Base-by-base conservation (phyloP, 2,113 vertebrate genomes). In the Phaetusa simplex region DNA sequence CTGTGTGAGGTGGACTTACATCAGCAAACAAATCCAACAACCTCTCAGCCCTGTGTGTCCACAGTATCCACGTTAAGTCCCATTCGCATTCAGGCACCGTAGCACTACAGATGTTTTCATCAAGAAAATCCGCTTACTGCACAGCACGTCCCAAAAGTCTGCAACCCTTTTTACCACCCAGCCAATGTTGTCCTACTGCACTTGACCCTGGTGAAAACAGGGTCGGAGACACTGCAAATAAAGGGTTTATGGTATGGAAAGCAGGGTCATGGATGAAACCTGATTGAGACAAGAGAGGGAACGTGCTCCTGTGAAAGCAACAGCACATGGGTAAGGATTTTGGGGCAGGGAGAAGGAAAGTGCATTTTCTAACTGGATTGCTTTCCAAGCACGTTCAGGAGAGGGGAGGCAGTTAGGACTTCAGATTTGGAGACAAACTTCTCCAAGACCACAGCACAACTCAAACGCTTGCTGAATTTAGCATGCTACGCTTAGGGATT, bases 31-130 rank as follows among this genome's bases (percentile, higher is more conserved):
- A 86, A 62, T 18, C 27, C 10, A 77, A 8, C 5, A 62, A 1
- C 19, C 24, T 47, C 40, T 40, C 49, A 72, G 53, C 19, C 17
- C 9, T 27, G 11, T 0, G 3, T 52, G 40, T 11, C 34, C 52
- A 19, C 30, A 27, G 49, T 6, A 42, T 47, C 53, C 45, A 8
- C 1, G 8, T 24, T 6, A 34, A 58, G 19, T 11, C 12, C n/a
- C 30, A 11, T 43, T 14, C 16, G 32, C n/a, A 19, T 4, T 43
- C 21, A 53, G 36, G 38, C 38, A 65, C 1, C 1, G 45, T 0
- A 15, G 38, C 42, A 34, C 24, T 23, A 27, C 5, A 62, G 43
- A 34, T 10, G 21, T 43, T 70, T 62, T 32, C 38, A 55, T 64
- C 34, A 67, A 32, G 62, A 34, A 92, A 90, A 58, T 62, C 32